Evolutionary conservation across 2,797 vertebrate genomes (phyloP), one percentile per base, ranked within the genome.

Genomic region (Tenualosa thibaudeaui): DNA sequence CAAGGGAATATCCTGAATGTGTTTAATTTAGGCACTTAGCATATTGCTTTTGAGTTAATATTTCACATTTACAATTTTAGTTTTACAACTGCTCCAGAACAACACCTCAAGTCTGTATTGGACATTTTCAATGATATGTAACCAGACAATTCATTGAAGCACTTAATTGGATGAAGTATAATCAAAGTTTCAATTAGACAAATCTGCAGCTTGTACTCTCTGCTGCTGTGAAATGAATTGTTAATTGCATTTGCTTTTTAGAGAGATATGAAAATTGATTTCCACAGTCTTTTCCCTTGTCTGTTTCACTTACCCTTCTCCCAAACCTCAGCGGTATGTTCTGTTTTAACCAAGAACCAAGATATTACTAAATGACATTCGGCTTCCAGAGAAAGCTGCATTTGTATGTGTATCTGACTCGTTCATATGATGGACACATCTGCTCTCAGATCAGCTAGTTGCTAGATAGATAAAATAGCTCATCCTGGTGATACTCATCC

Each of bases 1-100:
- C 43, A 40, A 19, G 17, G 19, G 40, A 40, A 71, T 9, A 43
- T 19, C 17, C 4, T 19, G 15, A 40, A 15, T 40, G 17, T 78
- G 65, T 71, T 71, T 40, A 71, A 71, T 40, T 3, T 40, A 40
- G 17, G 31, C 31, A 37, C 26, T 40, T 15, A 71, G 9, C 31
- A 71, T 71, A 71, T 71, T 71, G 65, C n/a, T 9, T 65, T 26
- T 26, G 15, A 71, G 31, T 71, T 71, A 71, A 71, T 71, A 71
- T 71, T 37, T 15, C 40, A 71, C 65, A n/a, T n/a, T n/a, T n/a
- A n/a, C n/a, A n/a, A n/a, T n/a, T n/a, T n/a, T n/a, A 40, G 31
- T 37, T 71, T 71, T 40, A 19, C 17, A 15, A 15, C 5, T 17
- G 68, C 17, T 40, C 31, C 31, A 78, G 5, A 43, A 43, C 40